phyloP scores from a whole-genome alignment of 1,140 invertebrate species.

The Tetraneura akinire region DNA sequence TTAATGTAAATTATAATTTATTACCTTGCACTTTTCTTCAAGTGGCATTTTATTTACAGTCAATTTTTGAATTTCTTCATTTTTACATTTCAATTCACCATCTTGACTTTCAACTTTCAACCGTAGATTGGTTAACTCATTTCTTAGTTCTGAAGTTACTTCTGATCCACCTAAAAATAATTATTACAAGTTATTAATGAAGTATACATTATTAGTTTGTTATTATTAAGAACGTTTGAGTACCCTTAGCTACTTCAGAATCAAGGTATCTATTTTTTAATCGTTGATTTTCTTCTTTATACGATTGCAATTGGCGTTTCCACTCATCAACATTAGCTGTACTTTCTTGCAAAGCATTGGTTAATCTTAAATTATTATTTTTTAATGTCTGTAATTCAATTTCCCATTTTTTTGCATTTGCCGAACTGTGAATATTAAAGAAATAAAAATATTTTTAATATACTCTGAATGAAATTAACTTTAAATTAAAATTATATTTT shows the following conservation, averaged over 20 bases:
- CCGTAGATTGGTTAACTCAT: constrained; percentile 68
- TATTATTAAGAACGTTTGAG: background rate
- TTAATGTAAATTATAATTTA: background rate
- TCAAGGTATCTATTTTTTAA: constrained; percentile 79
- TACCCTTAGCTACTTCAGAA: constrained; percentile 71
- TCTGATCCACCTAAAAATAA: constrained; percentile 59
- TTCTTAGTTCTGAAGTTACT: constrained; percentile 62
- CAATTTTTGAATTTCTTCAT: constrained; percentile 70
- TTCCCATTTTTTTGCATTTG: constrained; percentile 98
- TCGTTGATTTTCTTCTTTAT: constrained; percentile 92
- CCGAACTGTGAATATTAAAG: constrained; percentile 73
- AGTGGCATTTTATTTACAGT: constrained; percentile 54
- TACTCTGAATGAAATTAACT: no score
- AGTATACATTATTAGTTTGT: background rate
- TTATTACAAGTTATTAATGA: background rate
- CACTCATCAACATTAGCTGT: constrained; percentile 98
- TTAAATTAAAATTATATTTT: constrained; percentile 53
- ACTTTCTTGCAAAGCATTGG: constrained; percentile 93
- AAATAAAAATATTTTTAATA: background rate
- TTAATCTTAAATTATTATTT: constrained; percentile 92
- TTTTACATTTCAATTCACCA: constrained; percentile 74
- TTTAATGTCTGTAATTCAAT: constrained; percentile 93
- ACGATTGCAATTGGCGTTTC: constrained; percentile 93
- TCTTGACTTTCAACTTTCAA: constrained; percentile 76
- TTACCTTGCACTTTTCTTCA: constrained; percentile 57